A percentile compares a stretch with the other conserved stretches of the same genome.
Conservation (phyloP, 1,140 invertebrate species). For the Anadara kagoshimensis region DNA sequence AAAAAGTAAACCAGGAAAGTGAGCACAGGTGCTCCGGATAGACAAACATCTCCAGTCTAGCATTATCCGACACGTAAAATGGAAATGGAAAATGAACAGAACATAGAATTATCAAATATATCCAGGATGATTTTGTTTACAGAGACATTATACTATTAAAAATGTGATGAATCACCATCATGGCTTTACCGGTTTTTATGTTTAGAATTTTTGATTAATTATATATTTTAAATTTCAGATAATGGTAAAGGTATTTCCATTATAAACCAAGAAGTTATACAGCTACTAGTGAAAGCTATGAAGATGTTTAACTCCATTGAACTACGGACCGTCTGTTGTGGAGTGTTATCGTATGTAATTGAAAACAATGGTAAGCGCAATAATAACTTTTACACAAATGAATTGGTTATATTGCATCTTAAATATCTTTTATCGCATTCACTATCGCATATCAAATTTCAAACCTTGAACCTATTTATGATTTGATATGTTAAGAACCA, state of each 20-base stretch:
- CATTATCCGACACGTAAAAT: too few relatives aligned
- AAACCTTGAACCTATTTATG: neutral
- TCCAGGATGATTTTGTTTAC: too few relatives aligned
- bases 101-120: too few relatives aligned
- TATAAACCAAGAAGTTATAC: neutral
- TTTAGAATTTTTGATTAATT: too few relatives aligned
- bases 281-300: neutral
- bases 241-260: slow-evolving; percentile 3
- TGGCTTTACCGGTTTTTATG: too few relatives aligned
- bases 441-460: neutral
- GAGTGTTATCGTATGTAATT: slow-evolving; percentile 1
- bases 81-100: too few relatives aligned
- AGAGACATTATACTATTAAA: too few relatives aligned
- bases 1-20: too few relatives aligned
- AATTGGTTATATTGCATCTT: neutral
- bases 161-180: too few relatives aligned
- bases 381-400: neutral
- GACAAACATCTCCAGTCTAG: too few relatives aligned
- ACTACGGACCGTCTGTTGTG: slow-evolving; percentile 16
- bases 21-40: too few relatives aligned
- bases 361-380: slow-evolving; percentile 1
- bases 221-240: neutral
- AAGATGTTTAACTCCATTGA: neutral
- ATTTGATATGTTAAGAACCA: neutral
- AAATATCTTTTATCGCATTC: neutral